Base-by-base conservation (phyloP, 2,797 vertebrate genomes). In the Lepus oiostolus region DNA sequence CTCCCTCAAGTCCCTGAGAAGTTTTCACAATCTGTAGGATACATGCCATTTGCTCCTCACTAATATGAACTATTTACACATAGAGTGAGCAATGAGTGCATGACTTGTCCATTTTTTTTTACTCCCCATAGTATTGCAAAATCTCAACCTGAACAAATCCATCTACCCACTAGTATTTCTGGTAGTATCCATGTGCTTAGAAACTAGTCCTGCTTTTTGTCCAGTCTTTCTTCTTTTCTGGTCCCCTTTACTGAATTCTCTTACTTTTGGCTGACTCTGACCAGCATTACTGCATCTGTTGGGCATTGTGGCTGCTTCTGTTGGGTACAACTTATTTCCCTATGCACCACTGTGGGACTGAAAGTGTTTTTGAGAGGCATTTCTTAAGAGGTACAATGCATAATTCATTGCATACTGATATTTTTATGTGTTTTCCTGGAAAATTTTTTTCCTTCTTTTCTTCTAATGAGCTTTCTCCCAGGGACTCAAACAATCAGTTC, bases 281-380 rank as follows among this genome's bases (percentile, higher is more conserved):
- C 14, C 16, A 30, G 28, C 3, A 17, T 24, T 60, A 24, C 5
- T 58, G 19, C 7, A 58, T 67, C 17, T 16, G 35, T 1, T 16
- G 9, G 26, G 7, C 10, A 38, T 10, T 52, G 11, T 74, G n/a
- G 26, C n/a, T 88, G 5, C 4, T 26, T 83, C 21, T 71, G 5
- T 0, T 19, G 9, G 2, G 4, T 21, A 19, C 3, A 7, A 47
- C 13, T 30, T 24, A 42, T 71, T 22, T 42, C 11, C 82, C 6
- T 32, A 8, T 0, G 2, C 6, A 11, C 7, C 12, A 13, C 30
- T 35, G 11, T 26, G 42, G 7, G 21, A 63, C 28, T 3, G 3
- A 60, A 75, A 32, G 26, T 21, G 58, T 47, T 76, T 52, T 28
- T 67, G 65, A 54, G 7, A 72, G 16, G 4, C 7, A 60, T 42